Evolutionary conservation across 2,888 invertebrate genomes (phyloP), one percentile per base, ranked within the genome.

Genomic region (Syritta pipiens): DNA sequence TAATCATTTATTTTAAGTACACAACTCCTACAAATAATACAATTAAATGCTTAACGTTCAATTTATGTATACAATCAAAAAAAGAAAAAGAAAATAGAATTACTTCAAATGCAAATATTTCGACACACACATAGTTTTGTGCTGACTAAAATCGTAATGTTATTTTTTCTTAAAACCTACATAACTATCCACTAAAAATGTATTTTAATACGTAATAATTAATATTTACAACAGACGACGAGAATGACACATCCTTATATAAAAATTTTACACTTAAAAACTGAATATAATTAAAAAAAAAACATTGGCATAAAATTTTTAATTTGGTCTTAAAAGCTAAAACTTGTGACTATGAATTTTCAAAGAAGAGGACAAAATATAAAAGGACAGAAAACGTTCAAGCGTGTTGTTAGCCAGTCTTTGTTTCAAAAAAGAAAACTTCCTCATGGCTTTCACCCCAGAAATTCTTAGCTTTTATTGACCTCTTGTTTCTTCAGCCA

Each of bases 401-500:
- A 72, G 79, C 51, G 53, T 22, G 72, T 62, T 51, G 32, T 42
- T 49, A 74, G 62, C 74, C 79, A 79, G 79, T 74, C 77, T 74
- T 68, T 74, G 79, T 60, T 67, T 62, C 12, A 12, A 69, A n/a
- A n/a, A 49, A 49, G 26, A 57, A 22, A 10, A 57, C 35, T 40
- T 32, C 32, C 1, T n/a, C 20, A 17, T 30, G 9, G 1, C 14
- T 7, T 30, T 49, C 46, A 37, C 30, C n/a, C 22, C 12, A n/a
- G 51, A 30, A 19, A 1, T 44, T 59, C 49, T 79, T 79, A 79
- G 51, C 67, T 81, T 22, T 71, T 48, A 17, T 71, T 67, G 14
- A 48, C 24, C 17, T 84, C 82, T 7, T 81, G 82, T 51, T 82
- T 75, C 12, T 75, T 75, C 26, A 97, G 88, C 97, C 97, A 97